Percentiles rank a stretch among this genome's conserved stretches.
Conservation (phyloP, 2,888 invertebrate species). For the Melinopterus prodromus region DNA sequence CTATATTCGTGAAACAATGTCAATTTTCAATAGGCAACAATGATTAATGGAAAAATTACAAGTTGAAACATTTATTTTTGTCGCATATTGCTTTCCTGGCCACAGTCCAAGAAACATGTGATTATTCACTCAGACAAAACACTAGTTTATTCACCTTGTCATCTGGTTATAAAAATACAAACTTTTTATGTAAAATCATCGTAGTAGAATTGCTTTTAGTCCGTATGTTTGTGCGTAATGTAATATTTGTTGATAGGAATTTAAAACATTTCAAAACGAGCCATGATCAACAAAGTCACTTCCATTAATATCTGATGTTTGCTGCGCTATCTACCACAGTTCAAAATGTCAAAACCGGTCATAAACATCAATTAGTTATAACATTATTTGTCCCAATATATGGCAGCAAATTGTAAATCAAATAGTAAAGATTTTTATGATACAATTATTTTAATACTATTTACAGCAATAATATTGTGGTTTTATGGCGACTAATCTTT, state of each 20-base stretch:
- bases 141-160: neutral
- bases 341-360: neutral
- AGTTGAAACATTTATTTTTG: neutral
- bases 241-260: constrained; percentile 23
- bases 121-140: neutral
- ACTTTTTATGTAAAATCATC: constrained; percentile 25
- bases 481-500: too few relatives aligned
- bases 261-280: constrained; percentile 9
- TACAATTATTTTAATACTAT: too few relatives aligned
- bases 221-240: constrained; percentile 23
- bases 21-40: neutral
- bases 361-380: neutral
- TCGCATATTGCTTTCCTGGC: neutral
- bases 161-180: neutral
- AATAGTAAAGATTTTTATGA: too few relatives aligned
- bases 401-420: neutral
- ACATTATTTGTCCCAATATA: neutral
- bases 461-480: too few relatives aligned
- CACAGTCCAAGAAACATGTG: neutral
- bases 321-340: neutral
- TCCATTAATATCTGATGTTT: neutral
- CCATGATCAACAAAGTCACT: neutral
- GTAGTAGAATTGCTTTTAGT: too few relatives aligned
- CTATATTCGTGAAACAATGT: neutral
- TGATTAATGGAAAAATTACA: neutral